Conservation (phyloP, 2,113 vertebrate species). For the Eulacestoma nigropectus region DNA sequence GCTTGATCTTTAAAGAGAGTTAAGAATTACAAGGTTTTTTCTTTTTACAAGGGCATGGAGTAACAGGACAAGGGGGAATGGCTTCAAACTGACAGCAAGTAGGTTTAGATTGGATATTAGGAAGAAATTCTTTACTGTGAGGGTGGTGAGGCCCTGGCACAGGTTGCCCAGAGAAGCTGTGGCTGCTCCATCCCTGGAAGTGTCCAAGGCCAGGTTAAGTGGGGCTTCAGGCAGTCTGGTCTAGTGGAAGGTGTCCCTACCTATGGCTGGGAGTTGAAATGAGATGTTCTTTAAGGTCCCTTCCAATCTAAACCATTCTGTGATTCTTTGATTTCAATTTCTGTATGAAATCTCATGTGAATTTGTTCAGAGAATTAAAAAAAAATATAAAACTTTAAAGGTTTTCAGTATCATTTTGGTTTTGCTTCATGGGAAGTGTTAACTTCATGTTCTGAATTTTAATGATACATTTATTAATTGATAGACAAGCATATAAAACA, state of each 20-base stretch:
- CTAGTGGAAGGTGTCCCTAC: background rate
- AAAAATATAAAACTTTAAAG: fast-evolving
- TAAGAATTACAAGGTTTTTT: background rate
- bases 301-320: background rate
- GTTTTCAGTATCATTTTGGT: background rate
- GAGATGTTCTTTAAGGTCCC: background rate
- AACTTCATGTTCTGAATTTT: background rate
- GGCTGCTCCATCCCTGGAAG: background rate
- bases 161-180: background rate
- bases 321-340: background rate
- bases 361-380: background rate
- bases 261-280: background rate
- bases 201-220: background rate
- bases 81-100: background rate
- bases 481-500: background rate
- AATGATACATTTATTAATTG: background rate
- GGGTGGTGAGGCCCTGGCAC: background rate
- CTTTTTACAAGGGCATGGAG: background rate
- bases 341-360: background rate
- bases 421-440: background rate
- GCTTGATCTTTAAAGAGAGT: background rate
- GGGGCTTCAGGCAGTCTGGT: background rate
- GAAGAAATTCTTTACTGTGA: background rate
- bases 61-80: background rate
- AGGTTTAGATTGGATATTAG: background rate